Evolutionary conservation across 2,888 invertebrate species (phyloP).

Genomic region (Girardia tigrina): DNA sequence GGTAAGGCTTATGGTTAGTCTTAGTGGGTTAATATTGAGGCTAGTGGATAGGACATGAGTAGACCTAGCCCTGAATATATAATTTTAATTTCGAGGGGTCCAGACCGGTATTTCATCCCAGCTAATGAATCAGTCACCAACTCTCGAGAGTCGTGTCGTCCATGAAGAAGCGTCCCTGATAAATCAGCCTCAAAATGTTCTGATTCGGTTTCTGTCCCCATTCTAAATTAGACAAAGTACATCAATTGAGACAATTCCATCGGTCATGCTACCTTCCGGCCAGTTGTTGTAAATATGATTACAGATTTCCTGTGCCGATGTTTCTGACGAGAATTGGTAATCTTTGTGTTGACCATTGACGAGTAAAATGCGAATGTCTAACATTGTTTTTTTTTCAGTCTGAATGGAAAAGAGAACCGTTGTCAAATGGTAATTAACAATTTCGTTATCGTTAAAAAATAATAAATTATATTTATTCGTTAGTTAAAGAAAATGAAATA

Average conservation of each 20-base stretch:
- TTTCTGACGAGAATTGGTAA: neutral
- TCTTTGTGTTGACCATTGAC: slow-evolving; percentile 18
- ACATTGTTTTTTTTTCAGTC: neutral
- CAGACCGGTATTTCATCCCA: too few species aligned
- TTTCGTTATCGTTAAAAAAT: neutral
- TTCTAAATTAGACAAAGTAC: slow-evolving; percentile 65
- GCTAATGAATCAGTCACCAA: slow-evolving; percentile 39
- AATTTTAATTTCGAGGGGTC: too few species aligned
- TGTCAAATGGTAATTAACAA: too few species aligned
- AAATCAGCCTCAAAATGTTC: slow-evolving; percentile 92
- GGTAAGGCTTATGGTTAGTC: too few species aligned
- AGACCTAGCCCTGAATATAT: too few species aligned
- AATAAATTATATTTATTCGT: neutral
- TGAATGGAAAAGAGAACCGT: neutral
- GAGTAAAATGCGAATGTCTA: neutral
- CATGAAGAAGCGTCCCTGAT: slow-evolving; percentile 97
- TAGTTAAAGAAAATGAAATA: neutral
- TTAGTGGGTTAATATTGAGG: too few species aligned
- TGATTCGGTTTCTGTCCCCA: slow-evolving; percentile 72
- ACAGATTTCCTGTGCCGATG: neutral
- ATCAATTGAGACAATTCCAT: too few species aligned
- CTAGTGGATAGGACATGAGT: too few species aligned
- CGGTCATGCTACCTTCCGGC: neutral
- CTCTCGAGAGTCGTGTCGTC: slow-evolving; percentile 88
- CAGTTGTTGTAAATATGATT: slow-evolving; percentile 9